Base-by-base conservation (phyloP, 1,140 invertebrate genomes). In the Lordiphosa mommai region DNA sequence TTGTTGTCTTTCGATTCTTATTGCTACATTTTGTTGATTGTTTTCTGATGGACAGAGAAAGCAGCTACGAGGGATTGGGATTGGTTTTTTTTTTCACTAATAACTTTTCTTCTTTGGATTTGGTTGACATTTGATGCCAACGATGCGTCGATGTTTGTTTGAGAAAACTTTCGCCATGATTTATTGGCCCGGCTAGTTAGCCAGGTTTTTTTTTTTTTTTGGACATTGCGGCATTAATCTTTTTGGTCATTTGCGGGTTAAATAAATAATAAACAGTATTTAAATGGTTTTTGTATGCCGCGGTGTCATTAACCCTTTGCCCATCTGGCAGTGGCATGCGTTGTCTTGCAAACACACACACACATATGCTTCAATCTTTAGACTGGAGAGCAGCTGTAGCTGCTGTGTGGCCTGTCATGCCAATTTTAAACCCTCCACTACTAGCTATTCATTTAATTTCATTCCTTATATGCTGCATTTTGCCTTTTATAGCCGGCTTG, bases 171-270 rank as follows among this genome's bases (percentile, higher is more conserved):
- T 80, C 76, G 76, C 76, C 61, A 60, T 80, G 76, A 80, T 80
- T 82, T 82, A 80, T 80, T 80, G 71, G 71, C 51, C 76, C 20
- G 71, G 67, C 76, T 67, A 64, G 71, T 63, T 69, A 68, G 69
- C 50, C 40, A 33, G 10, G 3, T n/a, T 13, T 14, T 29, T 47
- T 14, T 47, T 49, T 23, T 33, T 57, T 52, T 53, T 66, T 53
- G 49, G 71, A 38, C 30, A 61, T 37, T 61, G 50, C 43, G 58
- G 51, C 58, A 79, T 79, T 79, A 79, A 72, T 80, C 71, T 74
- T 82, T n/a, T 27, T n/a, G 16, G 14, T 17, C 37, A 40, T 40
- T 40, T 40, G 37, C 37, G 8, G 37, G n/a, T n/a, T n/a, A n/a
- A n/a, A n/a, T n/a, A n/a, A n/a, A n/a, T n/a, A n/a, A n/a, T n/a